Evolutionary conservation across 2,888 invertebrate genomes (phyloP), one percentile per base, ranked within the genome.

Genomic region (Andrena minutula): DNA sequence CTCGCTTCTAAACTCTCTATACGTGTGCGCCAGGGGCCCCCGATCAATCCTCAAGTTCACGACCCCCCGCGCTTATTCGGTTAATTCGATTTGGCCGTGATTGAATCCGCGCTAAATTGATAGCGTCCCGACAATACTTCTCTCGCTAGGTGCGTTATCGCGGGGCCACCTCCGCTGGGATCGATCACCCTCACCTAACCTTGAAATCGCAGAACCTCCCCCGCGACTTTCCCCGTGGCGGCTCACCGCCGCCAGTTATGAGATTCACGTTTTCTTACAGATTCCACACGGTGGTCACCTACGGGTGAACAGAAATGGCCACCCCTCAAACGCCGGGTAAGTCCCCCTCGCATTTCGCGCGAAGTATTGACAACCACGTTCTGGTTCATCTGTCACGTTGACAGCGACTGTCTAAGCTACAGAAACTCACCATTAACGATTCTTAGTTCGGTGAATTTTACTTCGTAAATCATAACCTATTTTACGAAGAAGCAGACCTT

Each of bases 291-390:
- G 77, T 84, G 80, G 86, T 82, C 79, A 78, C 79, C 81, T 78
- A 79, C 73, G 79, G 75, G 85, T 78, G 79, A 69, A 78, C 49
- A 78, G 84, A 77, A 71, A 91, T 91, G 92, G 89, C 89, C 77
- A 89, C 90, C 83, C 88, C 91, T 30, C 88, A 87, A 75, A 89
- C 88, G 69, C 87, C 90, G 73, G 89, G 91, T 90, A 86, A 87
- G 66, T 80, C 23, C 41, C 23, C 53, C 51, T 23, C 28, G 8
- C 28, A 12, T 35, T 66, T 32, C 65, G 7, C 32, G 10, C 20
- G 2, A 53, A 2, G 6, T 41, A 60, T 23, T 68, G 63, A 65
- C 69, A 73, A 32, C 5, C 49, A 58, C 64, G 35, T 20, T 28
- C 35, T n/a, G n/a, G 8, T 75, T 64, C 32, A 75, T 60, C 73